Percentiles rank a stretch among this genome's conserved stretches.
Evolutionary conservation across 2,797 vertebrate species (phyloP).

Genomic region (Melopsittacus undulatus): DNA sequence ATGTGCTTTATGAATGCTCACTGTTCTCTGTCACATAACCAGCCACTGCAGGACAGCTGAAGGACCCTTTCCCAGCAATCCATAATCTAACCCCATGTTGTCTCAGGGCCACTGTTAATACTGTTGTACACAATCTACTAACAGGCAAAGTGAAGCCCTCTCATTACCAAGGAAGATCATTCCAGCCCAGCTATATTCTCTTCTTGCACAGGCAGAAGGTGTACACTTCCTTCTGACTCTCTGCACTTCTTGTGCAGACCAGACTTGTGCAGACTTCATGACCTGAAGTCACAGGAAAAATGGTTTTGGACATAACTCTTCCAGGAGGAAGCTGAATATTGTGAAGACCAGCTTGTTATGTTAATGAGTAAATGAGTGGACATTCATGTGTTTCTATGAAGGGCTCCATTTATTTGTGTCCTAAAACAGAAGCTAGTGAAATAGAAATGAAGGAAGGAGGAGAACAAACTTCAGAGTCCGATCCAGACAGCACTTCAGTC

Average conservation of each 20-base stretch:
- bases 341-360: neutral
- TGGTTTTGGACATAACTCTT: neutral
- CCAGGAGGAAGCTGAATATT: neutral
- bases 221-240: neutral
- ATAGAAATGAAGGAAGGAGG: neutral
- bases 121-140: neutral
- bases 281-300: neutral
- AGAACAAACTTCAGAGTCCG: neutral
- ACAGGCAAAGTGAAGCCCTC: neutral
- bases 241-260: neutral
- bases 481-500: neutral
- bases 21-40: neutral
- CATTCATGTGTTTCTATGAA: neutral
- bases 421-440: neutral
- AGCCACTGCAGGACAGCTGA: neutral
- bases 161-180: neutral
- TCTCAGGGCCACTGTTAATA: neutral
- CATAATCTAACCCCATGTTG: neutral
- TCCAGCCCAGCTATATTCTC: neutral
- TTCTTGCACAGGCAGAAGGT: neutral
- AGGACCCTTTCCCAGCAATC: neutral
- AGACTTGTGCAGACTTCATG: neutral
- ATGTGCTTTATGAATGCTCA: neutral
- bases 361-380: neutral
- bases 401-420: neutral